These are phyloP conservation scores for Limenitis camilla DNA, from an alignment of 2,888 invertebrate species.

Conservation along the genomic window DNA sequence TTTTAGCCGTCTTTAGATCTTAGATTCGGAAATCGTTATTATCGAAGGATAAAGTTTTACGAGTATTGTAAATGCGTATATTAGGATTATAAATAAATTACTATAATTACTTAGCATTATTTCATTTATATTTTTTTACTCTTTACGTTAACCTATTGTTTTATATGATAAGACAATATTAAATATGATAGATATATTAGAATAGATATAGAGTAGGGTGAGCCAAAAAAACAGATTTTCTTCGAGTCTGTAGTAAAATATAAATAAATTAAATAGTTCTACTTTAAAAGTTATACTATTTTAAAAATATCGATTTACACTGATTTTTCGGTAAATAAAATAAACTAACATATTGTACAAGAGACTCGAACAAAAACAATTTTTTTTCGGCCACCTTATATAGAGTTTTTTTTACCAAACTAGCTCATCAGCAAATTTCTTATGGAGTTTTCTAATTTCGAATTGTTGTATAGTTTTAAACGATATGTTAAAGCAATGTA, in stretches of 20 bases:
- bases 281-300: too few relatives aligned
- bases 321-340: too few relatives aligned
- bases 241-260: too few relatives aligned
- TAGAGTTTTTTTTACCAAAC: conserved; percentile 24
- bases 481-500: conserved; percentile 57
- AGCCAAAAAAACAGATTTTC: too few relatives aligned
- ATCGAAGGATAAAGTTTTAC: conserved; percentile 32
- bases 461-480: conserved; percentile 53
- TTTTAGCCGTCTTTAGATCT: conserved; percentile 69
- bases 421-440: conserved; percentile 48
- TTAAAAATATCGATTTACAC: too few relatives aligned
- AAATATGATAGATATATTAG: conserved; percentile 13
- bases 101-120: conserved; percentile 20
- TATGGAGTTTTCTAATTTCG: conserved; percentile 50
- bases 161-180: conserved; percentile 19
- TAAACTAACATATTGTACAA: too few relatives aligned
- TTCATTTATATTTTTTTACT: conserved; percentile 20
- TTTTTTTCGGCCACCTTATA: too few relatives aligned
- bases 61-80: conserved; percentile 23
- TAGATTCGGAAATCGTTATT: conserved; percentile 63
- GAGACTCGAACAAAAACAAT: too few relatives aligned
- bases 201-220: conserved; percentile 9
- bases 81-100: conserved; percentile 18
- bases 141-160: conserved; percentile 11
- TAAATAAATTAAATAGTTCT: too few relatives aligned